A percentile compares a stretch with the other conserved stretches of the same genome.
Evolutionary conservation across 2,113 vertebrate genomes (phyloP).

Genomic region (Thamnaconus septentrionalis): DNA sequence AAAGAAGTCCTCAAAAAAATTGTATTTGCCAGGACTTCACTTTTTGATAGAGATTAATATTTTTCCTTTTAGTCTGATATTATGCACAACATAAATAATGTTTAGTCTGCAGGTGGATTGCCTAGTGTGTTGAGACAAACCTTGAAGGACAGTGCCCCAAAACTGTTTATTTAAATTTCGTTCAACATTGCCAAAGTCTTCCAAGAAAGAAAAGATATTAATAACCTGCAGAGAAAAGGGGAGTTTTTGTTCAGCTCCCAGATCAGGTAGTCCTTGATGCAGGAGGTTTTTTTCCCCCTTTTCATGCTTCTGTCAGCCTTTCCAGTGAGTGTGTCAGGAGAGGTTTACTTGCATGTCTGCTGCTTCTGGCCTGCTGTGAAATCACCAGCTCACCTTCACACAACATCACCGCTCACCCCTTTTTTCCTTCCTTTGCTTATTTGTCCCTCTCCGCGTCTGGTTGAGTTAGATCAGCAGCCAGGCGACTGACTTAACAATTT

Average conservation of each 20-base stretch:
- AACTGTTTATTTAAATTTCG: slow-evolving; percentile 33
- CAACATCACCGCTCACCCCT: slow-evolving; percentile 6
- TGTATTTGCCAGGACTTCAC: too few species aligned
- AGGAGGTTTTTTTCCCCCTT: slow-evolving; percentile 4
- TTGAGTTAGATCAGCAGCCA: too few species aligned
- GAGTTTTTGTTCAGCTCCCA: slow-evolving; percentile 21
- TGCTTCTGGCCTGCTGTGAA: slow-evolving; percentile 11
- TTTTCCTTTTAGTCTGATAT: too few species aligned
- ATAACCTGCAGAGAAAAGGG: slow-evolving; percentile 36
- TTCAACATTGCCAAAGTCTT: slow-evolving; percentile 31
- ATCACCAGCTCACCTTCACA: slow-evolving; percentile 41
- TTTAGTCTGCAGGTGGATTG: not conserved
- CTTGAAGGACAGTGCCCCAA: slow-evolving; percentile 9
- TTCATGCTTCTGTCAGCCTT: slow-evolving; percentile 23
- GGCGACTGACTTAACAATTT: too few species aligned
- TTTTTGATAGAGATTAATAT: too few species aligned
- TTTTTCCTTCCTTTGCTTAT: not conserved
- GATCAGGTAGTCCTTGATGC: slow-evolving; percentile 5
- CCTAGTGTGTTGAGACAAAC: not conserved
- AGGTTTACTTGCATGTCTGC: slow-evolving; percentile 27
- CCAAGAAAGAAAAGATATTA: slow-evolving; percentile 30
- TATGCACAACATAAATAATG: not conserved
- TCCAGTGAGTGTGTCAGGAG: slow-evolving; percentile 21
- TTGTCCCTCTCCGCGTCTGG: too few species aligned
- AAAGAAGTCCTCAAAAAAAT: too few species aligned